Evolutionary conservation across 2,113 vertebrate species (phyloP), one percentile per base, ranked within the genome.

Genomic region (Sula dactylatra): DNA sequence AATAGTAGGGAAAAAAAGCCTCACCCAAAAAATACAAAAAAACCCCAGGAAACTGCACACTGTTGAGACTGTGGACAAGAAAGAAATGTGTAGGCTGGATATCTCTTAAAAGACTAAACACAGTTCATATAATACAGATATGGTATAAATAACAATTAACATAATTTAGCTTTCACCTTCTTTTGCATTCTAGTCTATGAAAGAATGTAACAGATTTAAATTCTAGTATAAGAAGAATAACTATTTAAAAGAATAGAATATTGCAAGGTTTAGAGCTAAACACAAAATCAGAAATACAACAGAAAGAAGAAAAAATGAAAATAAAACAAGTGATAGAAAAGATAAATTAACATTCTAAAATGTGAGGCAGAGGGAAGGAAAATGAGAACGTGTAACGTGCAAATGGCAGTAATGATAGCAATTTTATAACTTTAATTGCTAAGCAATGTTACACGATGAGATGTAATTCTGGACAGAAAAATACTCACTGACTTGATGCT

Each of bases 1-100:
- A 47, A 50, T 20, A 11, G 5, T 17, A 32, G 11, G 4, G 7
- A 55, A 56, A 58, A 38, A 11, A 3, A 18, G 10, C 24, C 4
- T 2, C 9, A 21, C 11, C 1, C 5, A 1, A 22, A 5, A 21
- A 77, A 92, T 15, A 0, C 1, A 26, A 42, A 32, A 12, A 12
- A 32, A 29, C 16, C 2, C 9, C 9, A 27, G 19, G 9, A 56
- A 72, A 64, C 16, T 70, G 88, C 15, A 10, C 11, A 8, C 15
- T 73, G 1, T 14, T 72, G 26, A 50, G 44, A 42, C 12, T 34
- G 16, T 40, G 16, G 40, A 36, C 16, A 84, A 65, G 4, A 14
- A 69, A 5, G 7, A 84, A 73, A 16, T 27, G 13, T 31, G 21
- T 54, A 36, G 26, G 6, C 16, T 64, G 24, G 4, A 31, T 84